Evolutionary conservation across 35 echinoderm and acorn worm species (phyloP), one percentile per base, ranked within the genome.

Genomic region (Amphiura filiformis): DNA sequence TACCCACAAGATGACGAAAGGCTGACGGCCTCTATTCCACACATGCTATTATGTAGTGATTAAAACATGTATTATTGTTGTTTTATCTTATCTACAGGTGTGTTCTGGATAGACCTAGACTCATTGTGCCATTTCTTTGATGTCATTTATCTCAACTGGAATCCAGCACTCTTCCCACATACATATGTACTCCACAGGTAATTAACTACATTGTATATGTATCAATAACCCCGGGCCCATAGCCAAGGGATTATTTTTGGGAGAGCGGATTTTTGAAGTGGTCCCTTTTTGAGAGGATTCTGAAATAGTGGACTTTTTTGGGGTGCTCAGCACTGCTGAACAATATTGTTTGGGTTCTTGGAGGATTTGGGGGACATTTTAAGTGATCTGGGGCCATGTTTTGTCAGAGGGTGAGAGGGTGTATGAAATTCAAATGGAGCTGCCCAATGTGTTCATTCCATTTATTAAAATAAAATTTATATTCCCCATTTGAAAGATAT

Each of bases 91-190:
- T 83, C 85, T 87, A 0, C 75, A 97, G 95, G 95, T 82, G 95
- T 97, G 13, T 97, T 97, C 83, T 97, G 95, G 95, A 97, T 97
- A 35, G 95, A 97, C 35, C 87, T 85, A 44, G 92, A 94, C 7
- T 97, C 95, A 0, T 37, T 97, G 32, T 97, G 92, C 32, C 33
- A 94, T 35, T 97, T 97, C 83, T 94, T 91, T 97, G 95, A 97
- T 80, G 95, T 97, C 12, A 88, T 97, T 36, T 97, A 97, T 76
- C 86, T 97, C 70, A 97, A 97, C 64, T 97, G 95, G 95, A 92
- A 91, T 32, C 95, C 95, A 35, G 26, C 77, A 2, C 89, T 94
- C 31, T 97, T 97, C 57, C 86, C 88, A 35, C 81, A 82, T 35
- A 94, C 92, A 33, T 97, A 94, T 39, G 92, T 97, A 33, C 64